These are phyloP conservation scores for Syrphus vitripennis DNA, from an alignment of 2,888 invertebrate species.

Conservation along the genomic window DNA sequence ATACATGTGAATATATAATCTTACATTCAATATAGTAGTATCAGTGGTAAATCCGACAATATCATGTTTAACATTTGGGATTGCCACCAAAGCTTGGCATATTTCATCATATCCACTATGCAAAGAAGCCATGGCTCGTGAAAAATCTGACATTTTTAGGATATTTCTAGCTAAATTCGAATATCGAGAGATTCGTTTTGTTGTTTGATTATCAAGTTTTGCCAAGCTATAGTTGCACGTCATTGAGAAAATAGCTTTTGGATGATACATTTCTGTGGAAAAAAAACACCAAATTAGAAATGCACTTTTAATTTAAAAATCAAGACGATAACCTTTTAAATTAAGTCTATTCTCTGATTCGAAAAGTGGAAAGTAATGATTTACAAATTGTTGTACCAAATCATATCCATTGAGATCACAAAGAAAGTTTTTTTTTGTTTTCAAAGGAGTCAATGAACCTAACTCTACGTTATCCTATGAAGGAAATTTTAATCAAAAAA, in stretches of 20 bases:
- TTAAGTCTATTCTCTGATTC: constrained; percentile 73
- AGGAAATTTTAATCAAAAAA: neutral
- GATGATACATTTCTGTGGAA: constrained; percentile 72
- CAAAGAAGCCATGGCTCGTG: constrained; percentile 72
- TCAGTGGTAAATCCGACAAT: constrained; percentile 75
- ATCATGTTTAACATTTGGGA: constrained; percentile 76
- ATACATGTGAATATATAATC: constrained; percentile 9
- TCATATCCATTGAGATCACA: constrained; percentile 77
- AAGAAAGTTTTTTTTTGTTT: constrained; percentile 76
- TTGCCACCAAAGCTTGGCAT: constrained; percentile 74
- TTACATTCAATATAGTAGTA: constrained; percentile 72
- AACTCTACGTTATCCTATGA: constrained; percentile 76
- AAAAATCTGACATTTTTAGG: constrained; percentile 72
- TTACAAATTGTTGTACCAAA: constrained; percentile 75
- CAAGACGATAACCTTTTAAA: constrained; percentile 72
- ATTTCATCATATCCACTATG: constrained; percentile 75
- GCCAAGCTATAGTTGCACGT: constrained; percentile 75
- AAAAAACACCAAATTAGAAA: neutral
- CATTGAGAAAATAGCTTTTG: constrained; percentile 76
- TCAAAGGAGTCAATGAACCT: constrained; percentile 71
- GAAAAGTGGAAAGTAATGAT: constrained; percentile 75
- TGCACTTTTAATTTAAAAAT: neutral
- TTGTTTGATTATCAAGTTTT: constrained; percentile 68
- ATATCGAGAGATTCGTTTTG: constrained; percentile 76
- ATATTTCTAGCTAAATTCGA: constrained; percentile 75